Base-by-base conservation (phyloP, 37 sponge, comb jelly and placozoan genomes). In the Geodia barretti region DNA sequence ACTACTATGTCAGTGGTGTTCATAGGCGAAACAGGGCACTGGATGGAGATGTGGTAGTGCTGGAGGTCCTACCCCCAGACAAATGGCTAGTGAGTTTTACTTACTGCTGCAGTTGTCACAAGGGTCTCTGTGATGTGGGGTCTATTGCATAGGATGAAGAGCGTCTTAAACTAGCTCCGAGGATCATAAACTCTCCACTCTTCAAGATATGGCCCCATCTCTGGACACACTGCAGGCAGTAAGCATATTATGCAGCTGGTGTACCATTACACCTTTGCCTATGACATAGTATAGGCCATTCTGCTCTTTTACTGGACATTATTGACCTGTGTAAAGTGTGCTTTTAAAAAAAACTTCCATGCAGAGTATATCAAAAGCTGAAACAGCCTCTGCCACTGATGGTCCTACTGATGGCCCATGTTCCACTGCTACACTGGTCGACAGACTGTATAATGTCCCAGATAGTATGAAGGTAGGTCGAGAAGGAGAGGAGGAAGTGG, bases 11-110 rank as follows among this genome's bases (percentile, higher is more conserved):
- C 3, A n/a, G 32, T 0, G 78, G 85, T 28, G 24, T 87, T 9
- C 64, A n/a, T 32, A n/a, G 43, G 37, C 74, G 96, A 36, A 97
- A 97, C 74, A 78, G 97, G 70, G 97, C 95, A 21, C 60, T 97
- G 2, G 36, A 89, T 41, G 86, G 83, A 40, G 97, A 97, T 84
- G 63, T 86, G 32, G 97, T 97, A 24, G 93, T 79, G 1, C 41
- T 95, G 0, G 67, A 86, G 73, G 68, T 86, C 26, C 69, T 68
- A 1, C 69, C 69, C 32, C 24, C 28, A 30, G 79, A 68, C 35
- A 11, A 70, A 36, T 69, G 70, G 71, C 26, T 36, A 0, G 70
- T 80, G 38, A 67, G 58, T 26, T 19, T 21, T 61, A 29, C 21
- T 11, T 73, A 40, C 26, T 2, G 2, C 28, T 24, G 3, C 4